A percentile compares a stretch with the other conserved stretches of the same genome.
Evolutionary conservation across 2,797 vertebrate species (phyloP).

Genomic region (Chaenodraco wilsoni): DNA sequence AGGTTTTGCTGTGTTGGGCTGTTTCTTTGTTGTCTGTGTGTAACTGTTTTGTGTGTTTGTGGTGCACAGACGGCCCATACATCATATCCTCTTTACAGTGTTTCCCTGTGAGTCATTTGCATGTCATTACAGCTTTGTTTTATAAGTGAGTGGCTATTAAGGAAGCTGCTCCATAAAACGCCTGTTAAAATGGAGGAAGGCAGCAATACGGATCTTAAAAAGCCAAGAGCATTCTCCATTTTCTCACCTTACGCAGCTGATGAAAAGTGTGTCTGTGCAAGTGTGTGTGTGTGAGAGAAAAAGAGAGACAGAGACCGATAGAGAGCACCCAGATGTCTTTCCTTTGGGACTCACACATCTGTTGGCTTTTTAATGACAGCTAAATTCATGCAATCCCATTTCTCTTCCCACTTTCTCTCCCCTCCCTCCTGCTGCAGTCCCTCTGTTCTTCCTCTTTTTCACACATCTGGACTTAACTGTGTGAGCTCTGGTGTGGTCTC

Average conservation of each 20-base stretch:
- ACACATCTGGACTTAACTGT: constrained; percentile 83
- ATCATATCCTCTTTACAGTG: constrained; percentile 84
- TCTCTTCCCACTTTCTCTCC: constrained; percentile 78
- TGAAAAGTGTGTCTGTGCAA: constrained; percentile 5
- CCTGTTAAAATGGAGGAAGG: constrained; percentile 81
- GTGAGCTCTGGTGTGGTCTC: constrained; percentile 81
- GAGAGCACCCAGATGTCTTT: constrained; percentile 86
- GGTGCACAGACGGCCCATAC: constrained; percentile 77
- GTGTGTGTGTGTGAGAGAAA: constrained; percentile 30
- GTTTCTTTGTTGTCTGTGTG: constrained; percentile 53
- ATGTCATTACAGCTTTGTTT: constrained; percentile 85
- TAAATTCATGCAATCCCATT: constrained; percentile 87
- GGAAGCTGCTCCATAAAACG: constrained; percentile 81
- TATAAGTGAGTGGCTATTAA: constrained; percentile 85
- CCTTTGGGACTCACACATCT: constrained; percentile 91
- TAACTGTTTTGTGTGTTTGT: constrained; percentile 58
- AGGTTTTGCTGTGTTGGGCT: constrained; percentile 21
- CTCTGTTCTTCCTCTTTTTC: constrained; percentile 73
- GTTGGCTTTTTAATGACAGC: constrained; percentile 89
- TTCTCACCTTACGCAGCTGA: constrained; percentile 65
- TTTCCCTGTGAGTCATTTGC: constrained; percentile 84
- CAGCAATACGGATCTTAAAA: constrained; percentile 80
- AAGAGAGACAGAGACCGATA: constrained; percentile 13
- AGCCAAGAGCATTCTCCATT: constrained; percentile 73
- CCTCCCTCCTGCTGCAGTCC: constrained; percentile 69